phyloP scores from a whole-genome alignment of 2,888 invertebrate genomes.

The Neria commutata region DNA sequence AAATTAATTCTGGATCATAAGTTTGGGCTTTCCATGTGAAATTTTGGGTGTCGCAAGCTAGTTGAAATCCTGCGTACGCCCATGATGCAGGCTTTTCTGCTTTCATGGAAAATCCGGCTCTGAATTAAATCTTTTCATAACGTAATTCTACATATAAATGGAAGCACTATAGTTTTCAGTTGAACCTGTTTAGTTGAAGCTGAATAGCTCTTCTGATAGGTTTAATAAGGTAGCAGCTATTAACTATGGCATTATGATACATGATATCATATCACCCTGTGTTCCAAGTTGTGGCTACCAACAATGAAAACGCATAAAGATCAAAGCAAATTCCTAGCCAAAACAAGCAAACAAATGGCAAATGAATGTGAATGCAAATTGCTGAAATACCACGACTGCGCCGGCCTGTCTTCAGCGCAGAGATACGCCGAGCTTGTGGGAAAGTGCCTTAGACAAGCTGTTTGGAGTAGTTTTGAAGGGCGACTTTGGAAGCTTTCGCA shows the following conservation, averaged over 20 bases:
- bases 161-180: too few relatives aligned
- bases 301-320: too few relatives aligned
- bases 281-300: conserved; percentile 30
- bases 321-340: conserved; percentile 51
- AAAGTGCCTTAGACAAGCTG: not conserved
- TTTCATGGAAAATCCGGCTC: too few relatives aligned
- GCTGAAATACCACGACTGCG: not conserved
- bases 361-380: conserved; percentile 8
- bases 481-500: conserved; percentile 32
- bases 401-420: not conserved
- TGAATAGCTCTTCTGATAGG: too few relatives aligned
- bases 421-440: conserved; percentile 5
- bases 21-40: too few relatives aligned
- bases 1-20: too few relatives aligned
- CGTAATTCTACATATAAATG: too few relatives aligned
- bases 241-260: not conserved
- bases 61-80: too few relatives aligned
- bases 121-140: too few relatives aligned
- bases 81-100: too few relatives aligned
- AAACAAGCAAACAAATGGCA: not conserved
- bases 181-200: not conserved
- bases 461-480: conserved; percentile 13
- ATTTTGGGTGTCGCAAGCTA: too few relatives aligned
- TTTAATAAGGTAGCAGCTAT: not conserved
- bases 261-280: not conserved